These are phyloP conservation scores for Coluber constrictor DNA, from an alignment of 2,797 vertebrate species.

Conservation along the genomic window DNA sequence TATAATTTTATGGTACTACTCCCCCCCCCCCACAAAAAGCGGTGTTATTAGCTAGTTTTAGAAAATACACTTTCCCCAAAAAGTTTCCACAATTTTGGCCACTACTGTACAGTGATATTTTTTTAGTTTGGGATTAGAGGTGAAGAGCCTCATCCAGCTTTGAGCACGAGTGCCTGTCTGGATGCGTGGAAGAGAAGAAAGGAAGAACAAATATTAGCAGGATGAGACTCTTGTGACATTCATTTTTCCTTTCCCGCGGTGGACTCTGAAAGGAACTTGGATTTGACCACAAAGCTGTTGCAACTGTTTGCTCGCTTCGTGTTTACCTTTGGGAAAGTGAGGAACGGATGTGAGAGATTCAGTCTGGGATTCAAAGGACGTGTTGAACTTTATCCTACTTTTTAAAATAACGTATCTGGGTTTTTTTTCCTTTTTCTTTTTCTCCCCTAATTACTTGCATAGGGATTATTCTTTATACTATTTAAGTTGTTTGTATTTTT, in stretches of 20 bases:
- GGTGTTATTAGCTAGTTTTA: too few relatives aligned
- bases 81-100: too few relatives aligned
- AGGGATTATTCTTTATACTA: too few relatives aligned
- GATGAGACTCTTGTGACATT: neutral
- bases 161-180: neutral
- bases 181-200: neutral
- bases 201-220: too few relatives aligned
- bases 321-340: neutral
- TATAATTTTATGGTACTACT: too few relatives aligned
- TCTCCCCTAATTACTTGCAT: too few relatives aligned
- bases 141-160: too few relatives aligned
- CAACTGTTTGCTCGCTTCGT: neutral
- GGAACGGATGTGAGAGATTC: neutral
- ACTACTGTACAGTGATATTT: neutral
- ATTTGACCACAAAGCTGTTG: neutral
- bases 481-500: too few relatives aligned
- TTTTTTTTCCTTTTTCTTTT: too few relatives aligned
- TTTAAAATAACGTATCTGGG: too few relatives aligned
- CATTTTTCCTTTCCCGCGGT: neutral
- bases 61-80: too few relatives aligned
- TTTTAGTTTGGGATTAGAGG: neutral
- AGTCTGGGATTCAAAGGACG: neutral
- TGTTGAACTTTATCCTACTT: neutral
- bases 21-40: too few relatives aligned
- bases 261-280: neutral